phyloP scores from a whole-genome alignment of 2,888 invertebrate species.

The Molanna angustata region DNA sequence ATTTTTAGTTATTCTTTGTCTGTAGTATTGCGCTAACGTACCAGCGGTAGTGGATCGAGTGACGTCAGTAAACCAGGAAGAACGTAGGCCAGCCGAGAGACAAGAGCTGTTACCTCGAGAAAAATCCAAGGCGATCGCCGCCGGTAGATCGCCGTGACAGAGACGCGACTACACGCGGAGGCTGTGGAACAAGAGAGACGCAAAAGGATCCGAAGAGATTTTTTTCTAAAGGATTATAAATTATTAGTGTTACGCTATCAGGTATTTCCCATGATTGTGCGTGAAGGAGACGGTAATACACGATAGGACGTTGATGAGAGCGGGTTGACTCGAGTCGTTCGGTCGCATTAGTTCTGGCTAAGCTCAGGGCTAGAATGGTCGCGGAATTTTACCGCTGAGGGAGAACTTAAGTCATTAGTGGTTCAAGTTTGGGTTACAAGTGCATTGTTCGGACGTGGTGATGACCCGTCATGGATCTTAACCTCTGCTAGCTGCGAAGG shows the following conservation, averaged over 20 bases:
- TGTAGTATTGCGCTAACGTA: slow-evolving; percentile 10
- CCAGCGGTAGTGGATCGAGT: slow-evolving; percentile 9
- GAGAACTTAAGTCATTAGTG: slow-evolving; percentile 8
- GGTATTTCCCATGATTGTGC: slow-evolving; percentile 34
- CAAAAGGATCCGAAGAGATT: slow-evolving; percentile 17
- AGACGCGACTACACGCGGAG: slow-evolving; percentile 20
- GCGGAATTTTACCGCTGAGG: slow-evolving; percentile 18
- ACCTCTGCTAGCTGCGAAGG: slow-evolving; percentile 20
- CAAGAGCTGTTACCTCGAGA: slow-evolving; percentile 21
- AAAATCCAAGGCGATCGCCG: slow-evolving; percentile 29
- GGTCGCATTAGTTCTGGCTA: slow-evolving; percentile 48
- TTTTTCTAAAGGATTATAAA: slow-evolving; percentile 28
- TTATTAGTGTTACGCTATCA: slow-evolving; percentile 32
- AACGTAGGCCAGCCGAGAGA: slow-evolving; percentile 4
- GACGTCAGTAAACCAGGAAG: slow-evolving; percentile 31
- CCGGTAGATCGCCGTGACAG: slow-evolving; percentile 5
- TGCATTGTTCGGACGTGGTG: slow-evolving; percentile 12
- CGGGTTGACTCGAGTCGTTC: slow-evolving; percentile 45
- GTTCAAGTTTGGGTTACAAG: slow-evolving; percentile 5
- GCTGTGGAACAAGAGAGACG: slow-evolving; percentile 21
- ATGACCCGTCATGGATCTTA: slow-evolving; percentile 19
- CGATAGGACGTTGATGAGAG: slow-evolving; percentile 19
- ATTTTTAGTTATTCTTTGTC: slow-evolving; percentile 15
- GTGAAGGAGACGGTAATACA: slow-evolving; percentile 30
- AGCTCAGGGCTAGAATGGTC: slow-evolving; percentile 29